phyloP scores from a whole-genome alignment of 2,113 vertebrate genomes.

The Merops nubicus region DNA sequence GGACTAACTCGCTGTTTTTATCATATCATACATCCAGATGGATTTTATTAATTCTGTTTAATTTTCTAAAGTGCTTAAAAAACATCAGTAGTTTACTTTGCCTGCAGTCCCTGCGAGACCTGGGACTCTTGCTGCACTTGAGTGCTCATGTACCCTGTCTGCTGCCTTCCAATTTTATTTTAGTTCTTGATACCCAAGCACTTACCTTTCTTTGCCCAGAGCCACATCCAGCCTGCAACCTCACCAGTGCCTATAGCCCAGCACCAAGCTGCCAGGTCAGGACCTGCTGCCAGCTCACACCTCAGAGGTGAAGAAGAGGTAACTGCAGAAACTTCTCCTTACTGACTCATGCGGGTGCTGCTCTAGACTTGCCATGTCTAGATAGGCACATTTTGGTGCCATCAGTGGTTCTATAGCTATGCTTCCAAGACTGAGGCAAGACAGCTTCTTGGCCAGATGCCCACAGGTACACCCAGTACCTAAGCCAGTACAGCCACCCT shows the following conservation, averaged over 20 bases:
- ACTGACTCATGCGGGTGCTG: not conserved
- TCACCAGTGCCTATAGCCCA: not conserved
- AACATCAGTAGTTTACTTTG: not conserved
- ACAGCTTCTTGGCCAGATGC: not conserved
- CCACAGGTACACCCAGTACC: not conserved
- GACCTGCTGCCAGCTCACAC: not conserved
- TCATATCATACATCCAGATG: too few relatives aligned
- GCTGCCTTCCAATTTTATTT: not conserved
- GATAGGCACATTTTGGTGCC: not conserved
- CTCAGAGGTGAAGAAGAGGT: not conserved
- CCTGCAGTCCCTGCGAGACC: not conserved
- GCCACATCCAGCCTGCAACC: not conserved
- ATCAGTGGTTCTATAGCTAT: not conserved
- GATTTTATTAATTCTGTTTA: not conserved
- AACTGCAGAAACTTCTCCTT: not conserved
- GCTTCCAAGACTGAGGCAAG: not conserved
- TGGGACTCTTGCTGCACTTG: rapidly evolving
- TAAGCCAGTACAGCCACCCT: not conserved
- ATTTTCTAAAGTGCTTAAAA: not conserved
- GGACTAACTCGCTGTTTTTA: too few relatives aligned
- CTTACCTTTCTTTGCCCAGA: not conserved
- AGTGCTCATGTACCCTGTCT: not conserved
- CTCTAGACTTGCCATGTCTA: not conserved
- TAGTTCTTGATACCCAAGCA: not conserved
- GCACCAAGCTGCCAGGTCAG: not conserved